Percentiles rank a stretch among this genome's conserved stretches.
Evolutionary conservation across 92 coral and sea anemone species (phyloP).

Genomic region (Metridium senile): DNA sequence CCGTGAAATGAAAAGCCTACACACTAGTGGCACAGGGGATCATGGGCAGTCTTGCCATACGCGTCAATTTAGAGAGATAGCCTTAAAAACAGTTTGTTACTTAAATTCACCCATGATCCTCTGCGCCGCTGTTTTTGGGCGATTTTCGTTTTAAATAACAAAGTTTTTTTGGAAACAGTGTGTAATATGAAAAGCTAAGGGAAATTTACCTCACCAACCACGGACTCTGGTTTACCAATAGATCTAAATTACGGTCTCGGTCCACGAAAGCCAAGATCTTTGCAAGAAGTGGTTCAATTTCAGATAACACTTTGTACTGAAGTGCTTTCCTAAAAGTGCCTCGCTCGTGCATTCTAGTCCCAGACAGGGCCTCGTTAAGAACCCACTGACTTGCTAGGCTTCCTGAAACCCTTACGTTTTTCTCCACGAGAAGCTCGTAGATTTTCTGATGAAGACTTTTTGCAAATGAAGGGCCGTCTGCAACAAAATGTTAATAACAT

Average conservation of each 20-base stretch:
- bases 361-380: slow-evolving; percentile 56
- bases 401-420: slow-evolving; percentile 31
- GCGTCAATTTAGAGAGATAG: too few relatives aligned
- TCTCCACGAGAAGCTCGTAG: slow-evolving; percentile 51
- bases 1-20: too few relatives aligned
- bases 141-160: too few relatives aligned
- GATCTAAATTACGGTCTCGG: slow-evolving; percentile 71
- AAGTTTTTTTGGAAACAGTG: too few relatives aligned
- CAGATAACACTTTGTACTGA: slow-evolving; percentile 61
- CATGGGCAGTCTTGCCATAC: too few relatives aligned
- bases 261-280: slow-evolving; percentile 73
- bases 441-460: slow-evolving; percentile 45
- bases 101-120: too few relatives aligned
- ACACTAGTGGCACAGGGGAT: too few relatives aligned
- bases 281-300: slow-evolving; percentile 70
- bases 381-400: slow-evolving; percentile 59
- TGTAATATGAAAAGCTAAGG: too few relatives aligned
- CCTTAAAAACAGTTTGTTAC: too few relatives aligned
- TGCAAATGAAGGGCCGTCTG: slow-evolving; percentile 39
- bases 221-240: slow-evolving; percentile 25
- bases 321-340: slow-evolving; percentile 83
- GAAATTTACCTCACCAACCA: slow-evolving; percentile 17
- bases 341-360: slow-evolving; percentile 59
- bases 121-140: too few relatives aligned
- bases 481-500: neutral